phyloP scores from a whole-genome alignment of 2,113 vertebrate species.

The Pimephales promelas region DNA sequence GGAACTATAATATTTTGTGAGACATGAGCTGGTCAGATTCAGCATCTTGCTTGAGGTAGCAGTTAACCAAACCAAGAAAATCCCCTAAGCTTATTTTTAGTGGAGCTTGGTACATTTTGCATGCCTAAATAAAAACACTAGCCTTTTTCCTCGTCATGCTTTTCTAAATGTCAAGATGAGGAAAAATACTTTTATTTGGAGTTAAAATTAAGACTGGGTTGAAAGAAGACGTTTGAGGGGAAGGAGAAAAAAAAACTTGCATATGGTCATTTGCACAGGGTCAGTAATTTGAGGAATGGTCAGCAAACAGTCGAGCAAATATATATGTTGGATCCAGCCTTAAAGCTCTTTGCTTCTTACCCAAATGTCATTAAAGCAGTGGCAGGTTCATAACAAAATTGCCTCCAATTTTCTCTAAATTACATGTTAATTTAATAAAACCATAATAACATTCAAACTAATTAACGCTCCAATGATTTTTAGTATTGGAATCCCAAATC shows the following conservation, averaged over 20 bases:
- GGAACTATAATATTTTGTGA: conserved; percentile 36
- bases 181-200: conserved; percentile 52
- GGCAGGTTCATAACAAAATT: conserved; percentile 19
- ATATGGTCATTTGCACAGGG: conserved; percentile 62
- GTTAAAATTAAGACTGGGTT: conserved; percentile 66
- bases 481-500: conserved; percentile 37
- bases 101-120: conserved; percentile 67
- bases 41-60: conserved; percentile 59
- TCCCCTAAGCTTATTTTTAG: conserved; percentile 69
- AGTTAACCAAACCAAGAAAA: conserved; percentile 64
- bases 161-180: conserved; percentile 60
- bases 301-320: conserved; percentile 71
- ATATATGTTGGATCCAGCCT: conserved; percentile 66
- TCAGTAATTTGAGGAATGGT: conserved; percentile 61
- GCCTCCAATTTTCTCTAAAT: conserved; percentile 27
- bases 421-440: conserved; percentile 32
- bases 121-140: conserved; percentile 67
- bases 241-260: conserved; percentile 55
- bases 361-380: conserved; percentile 25
- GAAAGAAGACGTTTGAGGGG: conserved; percentile 18
- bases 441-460: conserved; percentile 36
- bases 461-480: conserved; percentile 43
- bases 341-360: conserved; percentile 34
- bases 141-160: conserved; percentile 60
- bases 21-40: background rate